phyloP scores from a whole-genome alignment of 1,140 invertebrate species.

The Planococcus citri region DNA sequence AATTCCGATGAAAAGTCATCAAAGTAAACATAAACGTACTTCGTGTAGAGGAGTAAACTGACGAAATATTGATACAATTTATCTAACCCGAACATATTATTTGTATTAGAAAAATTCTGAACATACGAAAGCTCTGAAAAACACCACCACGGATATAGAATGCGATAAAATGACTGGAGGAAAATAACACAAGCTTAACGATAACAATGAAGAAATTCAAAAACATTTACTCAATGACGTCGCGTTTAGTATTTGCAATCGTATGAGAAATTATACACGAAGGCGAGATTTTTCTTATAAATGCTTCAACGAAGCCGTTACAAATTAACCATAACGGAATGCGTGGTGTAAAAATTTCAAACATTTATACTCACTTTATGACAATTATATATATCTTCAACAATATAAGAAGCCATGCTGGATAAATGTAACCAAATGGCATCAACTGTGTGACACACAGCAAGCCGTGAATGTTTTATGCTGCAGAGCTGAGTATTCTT shows the following conservation, averaged over 20 bases:
- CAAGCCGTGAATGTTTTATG: background rate
- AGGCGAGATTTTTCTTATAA: background rate
- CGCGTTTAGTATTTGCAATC: background rate
- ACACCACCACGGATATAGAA: no score
- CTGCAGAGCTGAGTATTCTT: background rate
- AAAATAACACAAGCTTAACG: background rate
- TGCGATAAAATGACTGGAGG: no score
- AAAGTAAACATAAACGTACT: no score
- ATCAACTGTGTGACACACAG: background rate
- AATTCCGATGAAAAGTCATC: no score
- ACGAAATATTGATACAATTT: no score
- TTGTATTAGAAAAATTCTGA: no score
- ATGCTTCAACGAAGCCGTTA: background rate
- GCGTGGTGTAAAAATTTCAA: background rate
- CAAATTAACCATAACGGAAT: slow-evolving; percentile 3
- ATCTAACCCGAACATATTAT: no score
- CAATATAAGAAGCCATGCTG: background rate
- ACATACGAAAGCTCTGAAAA: no score
- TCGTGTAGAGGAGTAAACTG: no score
- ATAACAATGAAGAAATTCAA: background rate
- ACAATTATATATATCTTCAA: background rate
- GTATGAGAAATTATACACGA: background rate
- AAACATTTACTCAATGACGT: background rate
- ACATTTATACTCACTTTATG: background rate
- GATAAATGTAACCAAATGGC: background rate